These are phyloP conservation scores for Ganaspis sp. DNA, from an alignment of 1,140 invertebrate genomes.

Conservation along the genomic window DNA sequence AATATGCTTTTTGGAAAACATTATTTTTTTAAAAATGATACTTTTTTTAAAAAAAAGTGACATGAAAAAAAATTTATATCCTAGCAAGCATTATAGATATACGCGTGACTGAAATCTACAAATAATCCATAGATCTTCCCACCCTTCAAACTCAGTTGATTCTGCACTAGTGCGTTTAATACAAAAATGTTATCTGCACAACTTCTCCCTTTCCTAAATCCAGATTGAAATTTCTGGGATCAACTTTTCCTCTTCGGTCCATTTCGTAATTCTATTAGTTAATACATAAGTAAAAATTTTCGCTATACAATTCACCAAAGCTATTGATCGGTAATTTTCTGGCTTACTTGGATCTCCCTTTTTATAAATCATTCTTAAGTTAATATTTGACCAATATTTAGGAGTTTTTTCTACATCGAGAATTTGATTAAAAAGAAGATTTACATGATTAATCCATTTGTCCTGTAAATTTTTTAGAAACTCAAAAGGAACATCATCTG, in stretches of 20 bases:
- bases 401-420: neutral
- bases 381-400: neutral
- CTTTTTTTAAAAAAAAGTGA: no score
- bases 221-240: no score
- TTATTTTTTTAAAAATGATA: no score
- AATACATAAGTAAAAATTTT: neutral
- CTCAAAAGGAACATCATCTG: neutral
- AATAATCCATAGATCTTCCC: no score
- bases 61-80: no score
- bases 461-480: neutral
- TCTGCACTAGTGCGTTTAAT: no score
- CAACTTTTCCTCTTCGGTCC: neutral
- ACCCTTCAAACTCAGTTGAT: no score
- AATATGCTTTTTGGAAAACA: no score
- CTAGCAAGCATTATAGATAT: no score
- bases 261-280: neutral
- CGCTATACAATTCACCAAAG: neutral
- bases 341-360: neutral
- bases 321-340: neutral
- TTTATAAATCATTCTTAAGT: neutral
- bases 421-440: neutral
- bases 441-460: neutral
- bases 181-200: no score
- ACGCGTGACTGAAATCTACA: no score
- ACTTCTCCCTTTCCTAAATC: no score